These are phyloP conservation scores for Hedya salicella DNA, from an alignment of 2,888 invertebrate genomes.

Conservation along the genomic window DNA sequence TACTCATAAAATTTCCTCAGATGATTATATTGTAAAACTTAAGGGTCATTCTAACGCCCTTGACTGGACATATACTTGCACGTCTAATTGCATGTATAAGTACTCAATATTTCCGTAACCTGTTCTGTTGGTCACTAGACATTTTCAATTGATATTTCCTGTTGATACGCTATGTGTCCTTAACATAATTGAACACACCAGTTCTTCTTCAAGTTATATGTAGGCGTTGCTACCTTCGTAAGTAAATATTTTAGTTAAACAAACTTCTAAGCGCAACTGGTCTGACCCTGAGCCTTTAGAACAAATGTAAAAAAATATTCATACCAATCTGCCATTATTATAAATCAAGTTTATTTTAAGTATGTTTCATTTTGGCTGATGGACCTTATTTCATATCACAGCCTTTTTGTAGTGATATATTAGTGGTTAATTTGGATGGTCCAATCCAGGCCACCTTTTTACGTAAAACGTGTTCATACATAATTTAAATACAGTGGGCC, in stretches of 20 bases:
- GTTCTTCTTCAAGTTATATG: conserved; percentile 18
- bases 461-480: no score
- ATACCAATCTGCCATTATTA: not conserved
- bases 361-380: no score
- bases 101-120: conserved; percentile 26
- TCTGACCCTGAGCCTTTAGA: not conserved
- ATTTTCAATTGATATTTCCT: conserved; percentile 20
- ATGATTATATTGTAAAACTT: conserved; percentile 5
- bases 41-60: conserved; percentile 8
- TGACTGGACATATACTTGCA: conserved; percentile 16
- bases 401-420: no score
- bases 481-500: no score
- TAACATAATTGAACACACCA: conserved; percentile 24
- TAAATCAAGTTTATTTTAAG: not conserved
- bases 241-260: conserved; percentile 21
- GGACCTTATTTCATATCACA: no score
- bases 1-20: conserved; percentile 5
- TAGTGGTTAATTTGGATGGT: no score
- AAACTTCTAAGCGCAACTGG: not conserved
- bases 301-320: not conserved
- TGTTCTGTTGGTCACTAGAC: conserved; percentile 24
- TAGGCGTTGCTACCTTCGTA: conserved; percentile 17
- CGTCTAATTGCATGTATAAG: conserved; percentile 4
- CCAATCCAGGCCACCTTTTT: no score
- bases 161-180: conserved; percentile 28